Conservation (phyloP, 2,797 vertebrate genomes). For the Onychomys torridus region DNA sequence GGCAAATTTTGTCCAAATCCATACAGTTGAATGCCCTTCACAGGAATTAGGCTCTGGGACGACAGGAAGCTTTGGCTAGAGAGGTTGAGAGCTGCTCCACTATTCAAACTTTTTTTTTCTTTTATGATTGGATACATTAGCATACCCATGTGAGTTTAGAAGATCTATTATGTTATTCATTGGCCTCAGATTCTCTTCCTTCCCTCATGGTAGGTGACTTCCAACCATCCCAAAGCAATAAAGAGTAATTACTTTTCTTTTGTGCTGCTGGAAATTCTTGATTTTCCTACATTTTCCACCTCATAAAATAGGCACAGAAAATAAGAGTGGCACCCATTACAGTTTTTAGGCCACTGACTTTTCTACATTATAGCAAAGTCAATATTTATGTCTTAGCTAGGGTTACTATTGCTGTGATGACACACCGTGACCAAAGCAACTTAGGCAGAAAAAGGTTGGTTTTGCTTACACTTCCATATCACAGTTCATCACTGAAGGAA, state of each 20-base stretch:
- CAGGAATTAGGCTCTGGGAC: background rate
- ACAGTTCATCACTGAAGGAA: background rate
- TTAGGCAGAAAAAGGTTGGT: background rate
- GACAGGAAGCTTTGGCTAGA: background rate
- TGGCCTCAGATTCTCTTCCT: background rate
- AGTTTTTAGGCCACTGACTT: conserved; percentile 5
- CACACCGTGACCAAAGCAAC: background rate
- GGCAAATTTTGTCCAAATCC: background rate
- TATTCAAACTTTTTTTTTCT: conserved; percentile 6
- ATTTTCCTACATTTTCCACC: background rate
- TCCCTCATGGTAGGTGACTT: background rate
- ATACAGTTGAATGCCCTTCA: background rate
- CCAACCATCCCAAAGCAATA: conserved; percentile 50
- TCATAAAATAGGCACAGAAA: conserved; percentile 40
- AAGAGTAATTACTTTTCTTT: conserved; percentile 54
- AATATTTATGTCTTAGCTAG: background rate
- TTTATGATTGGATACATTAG: background rate
- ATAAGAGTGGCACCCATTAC: background rate
- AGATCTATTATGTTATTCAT: background rate
- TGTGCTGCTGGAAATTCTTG: conserved; percentile 55
- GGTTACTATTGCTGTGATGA: background rate
- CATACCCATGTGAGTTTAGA: background rate
- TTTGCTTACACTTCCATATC: background rate
- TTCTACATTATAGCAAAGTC: background rate
- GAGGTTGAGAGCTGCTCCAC: conserved; percentile 43